A percentile compares a stretch with the other conserved stretches of the same genome.
phyloP scores from a whole-genome alignment of 2,888 invertebrate species.

The Lobophora halterata region DNA sequence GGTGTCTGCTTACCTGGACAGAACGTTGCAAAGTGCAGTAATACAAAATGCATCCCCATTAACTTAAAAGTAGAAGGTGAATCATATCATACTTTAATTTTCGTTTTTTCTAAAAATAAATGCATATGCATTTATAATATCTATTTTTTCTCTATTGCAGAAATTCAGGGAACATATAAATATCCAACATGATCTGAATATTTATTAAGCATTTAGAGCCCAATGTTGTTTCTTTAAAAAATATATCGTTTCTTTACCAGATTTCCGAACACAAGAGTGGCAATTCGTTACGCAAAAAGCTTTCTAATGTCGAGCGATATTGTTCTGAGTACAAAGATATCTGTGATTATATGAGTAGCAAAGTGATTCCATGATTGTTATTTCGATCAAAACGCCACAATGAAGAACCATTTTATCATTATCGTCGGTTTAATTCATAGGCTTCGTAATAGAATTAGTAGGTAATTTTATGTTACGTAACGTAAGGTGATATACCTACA shows the following conservation, averaged over 20 bases:
- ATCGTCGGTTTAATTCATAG: too few relatives aligned
- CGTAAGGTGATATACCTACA: too few relatives aligned
- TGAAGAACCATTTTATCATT: too few relatives aligned
- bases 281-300: constrained; percentile 37
- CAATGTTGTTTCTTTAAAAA: too few relatives aligned
- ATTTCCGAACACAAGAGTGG: constrained; percentile 25
- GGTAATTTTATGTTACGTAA: too few relatives aligned
- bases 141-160: too few relatives aligned
- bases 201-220: too few relatives aligned
- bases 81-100: neutral
- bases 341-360: constrained; percentile 32
- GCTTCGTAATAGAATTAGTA: too few relatives aligned
- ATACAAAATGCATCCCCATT: constrained; percentile 44
- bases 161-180: too few relatives aligned
- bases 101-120: constrained; percentile 1
- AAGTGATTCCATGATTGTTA: constrained; percentile 15
- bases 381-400: constrained; percentile 9
- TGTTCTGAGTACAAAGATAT: constrained; percentile 30
- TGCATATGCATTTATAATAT: too few relatives aligned
- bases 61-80: too few relatives aligned
- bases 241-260: constrained; percentile 2
- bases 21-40: constrained; percentile 27
- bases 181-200: too few relatives aligned
- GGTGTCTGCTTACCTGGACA: constrained; percentile 2
- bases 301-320: constrained; percentile 41